A percentile compares a stretch with the other conserved stretches of the same genome.
phyloP scores from a whole-genome alignment of 2,888 invertebrate genomes.

The Periphyllus acericola region DNA sequence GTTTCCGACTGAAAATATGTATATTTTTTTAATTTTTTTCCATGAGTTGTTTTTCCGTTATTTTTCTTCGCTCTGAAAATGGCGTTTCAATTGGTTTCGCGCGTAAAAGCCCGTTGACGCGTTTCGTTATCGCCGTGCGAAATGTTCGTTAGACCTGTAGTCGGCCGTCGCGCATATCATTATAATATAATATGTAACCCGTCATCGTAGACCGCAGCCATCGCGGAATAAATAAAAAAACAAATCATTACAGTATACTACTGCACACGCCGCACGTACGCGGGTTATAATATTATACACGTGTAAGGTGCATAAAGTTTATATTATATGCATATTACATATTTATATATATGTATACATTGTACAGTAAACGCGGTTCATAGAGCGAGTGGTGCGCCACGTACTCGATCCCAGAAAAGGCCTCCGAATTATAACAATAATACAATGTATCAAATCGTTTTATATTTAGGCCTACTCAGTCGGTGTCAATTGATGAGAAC shows the following conservation, averaged over 20 bases:
- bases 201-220: too few species aligned
- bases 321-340: neutral
- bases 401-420: conserved; percentile 51
- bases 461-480: conserved; percentile 10
- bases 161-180: neutral
- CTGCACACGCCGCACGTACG: neutral
- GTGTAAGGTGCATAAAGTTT: neutral
- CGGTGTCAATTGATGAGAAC: conserved; percentile 59
- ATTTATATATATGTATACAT: too few species aligned
- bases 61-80: too few species aligned
- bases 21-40: too few species aligned
- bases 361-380: neutral
- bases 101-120: neutral
- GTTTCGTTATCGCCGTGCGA: neutral
- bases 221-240: too few species aligned
- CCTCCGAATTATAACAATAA: conserved; percentile 43
- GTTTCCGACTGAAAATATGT: too few species aligned
- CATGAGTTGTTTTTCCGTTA: too few species aligned
- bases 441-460: conserved; percentile 53
- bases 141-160: conserved; percentile 5
- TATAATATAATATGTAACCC: neutral
- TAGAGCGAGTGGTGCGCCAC: neutral
- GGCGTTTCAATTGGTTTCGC: neutral
- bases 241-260: too few species aligned
- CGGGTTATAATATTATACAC: neutral